These are phyloP conservation scores for Scotopteryx bipunctaria DNA, from an alignment of 2,888 invertebrate genomes.

Conservation along the genomic window DNA sequence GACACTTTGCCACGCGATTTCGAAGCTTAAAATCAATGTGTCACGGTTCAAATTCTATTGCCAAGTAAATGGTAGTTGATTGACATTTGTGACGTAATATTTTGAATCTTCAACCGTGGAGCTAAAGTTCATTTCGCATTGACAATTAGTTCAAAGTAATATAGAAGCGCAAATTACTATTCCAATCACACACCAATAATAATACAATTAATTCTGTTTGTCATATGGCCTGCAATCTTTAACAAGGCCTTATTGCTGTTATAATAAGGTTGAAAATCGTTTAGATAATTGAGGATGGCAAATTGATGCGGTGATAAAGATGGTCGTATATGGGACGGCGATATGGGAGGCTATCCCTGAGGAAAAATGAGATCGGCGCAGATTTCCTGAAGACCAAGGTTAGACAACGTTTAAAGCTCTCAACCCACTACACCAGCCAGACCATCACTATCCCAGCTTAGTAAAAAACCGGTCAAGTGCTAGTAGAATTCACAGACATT, in stretches of 20 bases:
- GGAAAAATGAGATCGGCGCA: conserved; percentile 24
- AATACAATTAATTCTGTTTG: conserved; percentile 79
- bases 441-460: too few species aligned
- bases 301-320: conserved; percentile 27
- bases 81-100: not conserved
- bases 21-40: conserved; percentile 12
- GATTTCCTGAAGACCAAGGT: conserved; percentile 37
- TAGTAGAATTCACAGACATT: too few species aligned
- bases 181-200: conserved; percentile 66
- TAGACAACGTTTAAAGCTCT: not conserved
- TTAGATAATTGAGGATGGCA: conserved; percentile 19
- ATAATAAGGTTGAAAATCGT: conserved; percentile 17
- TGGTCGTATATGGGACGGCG: conserved; percentile 26
- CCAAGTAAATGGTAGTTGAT: not conserved
- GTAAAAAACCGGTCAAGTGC: too few species aligned
- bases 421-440: too few species aligned
- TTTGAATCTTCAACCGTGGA: not conserved
- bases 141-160: not conserved
- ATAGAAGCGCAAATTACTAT: conserved; percentile 38
- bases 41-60: not conserved
- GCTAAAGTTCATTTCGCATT: not conserved
- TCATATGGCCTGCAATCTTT: conserved; percentile 45
- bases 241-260: conserved; percentile 9
- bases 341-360: conserved; percentile 34
- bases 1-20: conserved; percentile 42